Evolutionary conservation across 2,113 vertebrate genomes (phyloP).

Genomic region (Riparia riparia): DNA sequence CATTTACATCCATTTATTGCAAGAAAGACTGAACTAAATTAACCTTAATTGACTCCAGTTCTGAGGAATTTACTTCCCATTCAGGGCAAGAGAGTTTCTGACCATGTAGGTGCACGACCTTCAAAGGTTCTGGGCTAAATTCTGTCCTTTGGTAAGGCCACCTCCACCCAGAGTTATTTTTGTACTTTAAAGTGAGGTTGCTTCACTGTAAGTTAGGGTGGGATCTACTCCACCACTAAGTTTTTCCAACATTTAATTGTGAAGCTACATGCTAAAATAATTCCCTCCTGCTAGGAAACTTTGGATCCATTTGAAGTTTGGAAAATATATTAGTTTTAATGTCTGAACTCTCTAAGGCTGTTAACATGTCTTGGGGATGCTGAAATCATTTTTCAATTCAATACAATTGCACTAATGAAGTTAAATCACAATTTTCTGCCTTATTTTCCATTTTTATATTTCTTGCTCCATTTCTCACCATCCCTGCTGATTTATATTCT

Average conservation of each 20-base stretch:
- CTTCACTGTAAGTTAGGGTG: not conserved
- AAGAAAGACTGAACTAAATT: conserved; percentile 45
- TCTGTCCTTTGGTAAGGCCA: not conserved
- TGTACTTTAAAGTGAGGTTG: not conserved
- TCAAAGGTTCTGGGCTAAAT: not conserved
- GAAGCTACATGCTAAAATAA: conserved; percentile 44
- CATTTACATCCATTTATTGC: conserved; percentile 60
- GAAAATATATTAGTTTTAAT: conserved; percentile 48
- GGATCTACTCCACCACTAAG: not conserved
- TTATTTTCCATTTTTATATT: conserved; percentile 9
- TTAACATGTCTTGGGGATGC: not conserved
- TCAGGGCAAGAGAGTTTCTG: not conserved
- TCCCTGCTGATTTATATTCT: not conserved
- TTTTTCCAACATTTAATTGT: conserved; percentile 54
- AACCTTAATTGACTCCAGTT: conserved; percentile 47
- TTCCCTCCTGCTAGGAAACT: conserved; percentile 35
- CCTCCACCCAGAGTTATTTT: not conserved
- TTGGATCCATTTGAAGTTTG: conserved; percentile 26
- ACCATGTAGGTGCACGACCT: not conserved
- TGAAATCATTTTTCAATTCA: conserved; percentile 39
- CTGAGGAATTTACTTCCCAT: not conserved
- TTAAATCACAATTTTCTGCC: conserved; percentile 21
- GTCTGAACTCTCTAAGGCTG: not conserved
- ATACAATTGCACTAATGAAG: not conserved
- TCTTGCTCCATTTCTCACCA: not conserved